phyloP scores from a whole-genome alignment of 1,140 invertebrate species.

The Heliconius hewitsoni region DNA sequence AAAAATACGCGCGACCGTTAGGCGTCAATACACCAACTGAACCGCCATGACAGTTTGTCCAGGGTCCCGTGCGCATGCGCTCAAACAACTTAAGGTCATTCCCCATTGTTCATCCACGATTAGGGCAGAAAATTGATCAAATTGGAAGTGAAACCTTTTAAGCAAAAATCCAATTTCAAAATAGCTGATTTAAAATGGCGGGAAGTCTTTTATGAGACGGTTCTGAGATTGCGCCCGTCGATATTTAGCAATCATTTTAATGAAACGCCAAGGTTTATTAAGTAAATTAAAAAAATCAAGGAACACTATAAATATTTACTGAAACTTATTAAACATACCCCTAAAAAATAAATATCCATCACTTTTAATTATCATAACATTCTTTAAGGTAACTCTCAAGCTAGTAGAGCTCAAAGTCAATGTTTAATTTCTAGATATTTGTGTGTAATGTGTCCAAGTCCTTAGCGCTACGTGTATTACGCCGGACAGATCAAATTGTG shows the following conservation, averaged over 20 bases:
- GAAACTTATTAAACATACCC: too few relatives aligned
- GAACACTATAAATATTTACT: neutral
- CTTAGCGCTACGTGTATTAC: slow-evolving; percentile 33
- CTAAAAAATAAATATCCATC: too few relatives aligned
- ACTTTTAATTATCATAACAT: neutral
- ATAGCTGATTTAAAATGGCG: slow-evolving; percentile 50
- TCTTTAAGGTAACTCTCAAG: neutral
- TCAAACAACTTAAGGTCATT: slow-evolving; percentile 64
- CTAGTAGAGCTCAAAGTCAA: neutral
- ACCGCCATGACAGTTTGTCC: slow-evolving; percentile 70
- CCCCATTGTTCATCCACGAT: slow-evolving; percentile 70
- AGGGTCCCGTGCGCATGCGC: slow-evolving; percentile 65
- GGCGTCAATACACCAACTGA: slow-evolving; percentile 75
- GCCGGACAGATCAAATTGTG: slow-evolving; percentile 40
- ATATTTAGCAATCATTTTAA: slow-evolving; percentile 10
- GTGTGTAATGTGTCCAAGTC: slow-evolving; percentile 23
- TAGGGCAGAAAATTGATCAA: slow-evolving; percentile 66
- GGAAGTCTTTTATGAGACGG: slow-evolving; percentile 25
- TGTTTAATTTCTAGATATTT: neutral
- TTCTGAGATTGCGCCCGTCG: slow-evolving; percentile 15
- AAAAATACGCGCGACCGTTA: slow-evolving; percentile 47
- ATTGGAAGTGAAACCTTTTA: slow-evolving; percentile 66
- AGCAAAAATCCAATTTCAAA: slow-evolving; percentile 53
- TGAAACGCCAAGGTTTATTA: neutral
- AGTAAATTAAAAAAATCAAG: neutral